Percentiles rank a stretch among this genome's conserved stretches.
Evolutionary conservation across 1,140 invertebrate species (phyloP).

Genomic region (Macrotrachela quadricornifera): DNA sequence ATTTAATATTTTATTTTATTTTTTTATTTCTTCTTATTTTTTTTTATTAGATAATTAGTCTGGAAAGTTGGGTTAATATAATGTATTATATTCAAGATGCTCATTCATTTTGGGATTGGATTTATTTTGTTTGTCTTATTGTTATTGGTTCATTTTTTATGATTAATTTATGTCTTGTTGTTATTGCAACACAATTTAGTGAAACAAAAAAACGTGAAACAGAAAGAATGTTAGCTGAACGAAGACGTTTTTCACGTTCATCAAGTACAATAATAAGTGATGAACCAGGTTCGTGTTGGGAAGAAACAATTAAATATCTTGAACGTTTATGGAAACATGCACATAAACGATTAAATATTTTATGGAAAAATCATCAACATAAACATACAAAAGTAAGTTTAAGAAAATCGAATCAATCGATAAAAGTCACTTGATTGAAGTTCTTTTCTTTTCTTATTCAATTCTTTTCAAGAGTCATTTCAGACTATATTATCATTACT

Average conservation of each 20-base stretch:
- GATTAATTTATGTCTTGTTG: slow-evolving; percentile 98
- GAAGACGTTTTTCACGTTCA: slow-evolving; percentile 67
- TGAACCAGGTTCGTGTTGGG: slow-evolving; percentile 27
- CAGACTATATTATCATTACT: too few species aligned
- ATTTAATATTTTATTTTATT: background rate
- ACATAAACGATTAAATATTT: too few species aligned
- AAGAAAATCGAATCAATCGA: too few species aligned
- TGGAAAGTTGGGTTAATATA: slow-evolving; percentile 84
- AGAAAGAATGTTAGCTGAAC: slow-evolving; percentile 85
- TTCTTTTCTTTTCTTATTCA: too few species aligned
- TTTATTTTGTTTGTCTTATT: slow-evolving; percentile 95
- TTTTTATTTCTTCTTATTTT: slow-evolving; percentile 5
- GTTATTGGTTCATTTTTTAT: slow-evolving; percentile 99
- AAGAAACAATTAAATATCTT: slow-evolving; percentile 81
- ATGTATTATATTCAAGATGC: slow-evolving; percentile 99
- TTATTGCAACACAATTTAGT: slow-evolving; percentile 97
- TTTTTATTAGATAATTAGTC: slow-evolving; percentile 37
- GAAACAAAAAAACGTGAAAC: slow-evolving; percentile 98
- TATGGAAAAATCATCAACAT: too few species aligned
- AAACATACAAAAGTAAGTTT: too few species aligned
- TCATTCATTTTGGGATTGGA: slow-evolving; percentile 99
- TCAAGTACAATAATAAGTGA: slow-evolving; percentile 52
- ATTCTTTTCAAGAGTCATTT: too few species aligned
- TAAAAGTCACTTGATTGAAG: too few species aligned
- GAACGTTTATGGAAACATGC: slow-evolving; percentile 49